Evolutionary conservation across 2,888 invertebrate species (phyloP).

Genomic region (Drosophila anomelani): DNA sequence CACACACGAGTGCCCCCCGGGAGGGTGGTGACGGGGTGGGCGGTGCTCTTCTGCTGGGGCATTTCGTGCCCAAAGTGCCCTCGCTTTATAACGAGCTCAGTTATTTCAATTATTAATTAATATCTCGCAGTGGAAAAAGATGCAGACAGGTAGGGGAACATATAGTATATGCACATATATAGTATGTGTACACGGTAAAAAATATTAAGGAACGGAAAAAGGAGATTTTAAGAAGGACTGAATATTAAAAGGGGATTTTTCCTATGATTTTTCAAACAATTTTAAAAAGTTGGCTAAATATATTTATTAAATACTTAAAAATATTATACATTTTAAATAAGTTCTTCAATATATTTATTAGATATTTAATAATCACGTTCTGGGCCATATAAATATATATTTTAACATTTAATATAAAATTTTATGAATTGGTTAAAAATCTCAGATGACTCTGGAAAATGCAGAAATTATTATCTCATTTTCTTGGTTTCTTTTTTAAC

Average conservation of each 20-base stretch:
- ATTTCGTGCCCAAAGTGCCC: slow-evolving; percentile 42
- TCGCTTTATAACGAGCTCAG: slow-evolving; percentile 47
- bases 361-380: neutral
- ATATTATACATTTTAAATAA: neutral
- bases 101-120: slow-evolving; percentile 76
- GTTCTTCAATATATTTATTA: neutral
- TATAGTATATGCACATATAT: neutral
- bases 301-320: neutral
- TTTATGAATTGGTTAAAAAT: neutral
- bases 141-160: slow-evolving; percentile 3
- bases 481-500: neutral
- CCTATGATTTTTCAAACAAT: neutral
- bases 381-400: neutral
- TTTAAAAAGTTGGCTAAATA: neutral
- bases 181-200: neutral
- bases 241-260: neutral
- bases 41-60: slow-evolving; percentile 1
- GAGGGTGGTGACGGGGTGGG: slow-evolving; percentile 8
- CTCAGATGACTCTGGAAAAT: neutral
- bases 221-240: neutral
- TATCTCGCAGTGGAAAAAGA: slow-evolving; percentile 60
- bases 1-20: slow-evolving; percentile 17
- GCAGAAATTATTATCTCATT: neutral
- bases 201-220: neutral
- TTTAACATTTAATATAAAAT: neutral